Base-by-base conservation (phyloP, 2,113 vertebrate genomes). In the Cavia porcellus region DNA sequence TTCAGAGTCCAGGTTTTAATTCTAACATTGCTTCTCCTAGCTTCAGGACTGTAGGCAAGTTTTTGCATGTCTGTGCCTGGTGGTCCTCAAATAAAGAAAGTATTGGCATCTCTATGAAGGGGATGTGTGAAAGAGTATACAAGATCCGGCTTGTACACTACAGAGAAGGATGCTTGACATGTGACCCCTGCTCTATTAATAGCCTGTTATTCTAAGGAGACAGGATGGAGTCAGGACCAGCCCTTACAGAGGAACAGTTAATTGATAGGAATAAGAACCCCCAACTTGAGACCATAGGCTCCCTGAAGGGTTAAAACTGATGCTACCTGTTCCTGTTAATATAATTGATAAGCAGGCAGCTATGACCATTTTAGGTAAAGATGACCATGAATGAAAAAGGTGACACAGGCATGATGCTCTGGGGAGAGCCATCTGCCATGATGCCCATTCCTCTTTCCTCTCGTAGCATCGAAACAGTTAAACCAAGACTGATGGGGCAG, bases 121-220 rank as follows among this genome's bases (percentile, higher is more conserved):
- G 25, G 7, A 45, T 22, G 20, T 66, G 38, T 32, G 28, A n/a
- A 62, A 20, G 28, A 30, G 9, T 20, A 17, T 30, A 19, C 52
- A 13, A 7, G 2, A 24, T 35, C 3, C 30, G 5, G 7, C 52
- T 55, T 45, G 62, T n/a, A 1, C 2, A 28, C 25, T 20, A 0
- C 13, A 42, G 28, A 62, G 35, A 47, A 24, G 1, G 11, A 0
- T 14, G 19, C 7, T 11, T 20, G 50, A 4, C 7, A 1, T 1
- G 15, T 11, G 15, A 0, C 30, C 13, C 2, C 6, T 13, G 72
- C 15, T 38, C 35, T 0, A 0, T 12, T 2, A 38, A 5, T 4
- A 25, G 30, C 24, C 9, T 20, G 7, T 64, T 19, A 10, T 45
- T 47, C 38, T 32, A 38, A 28, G 38, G 15, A 5, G 61, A 38